Evolutionary conservation across 37 sponge, comb jelly and placozoan genomes (phyloP).

Genomic region (Halichondria panicea): DNA sequence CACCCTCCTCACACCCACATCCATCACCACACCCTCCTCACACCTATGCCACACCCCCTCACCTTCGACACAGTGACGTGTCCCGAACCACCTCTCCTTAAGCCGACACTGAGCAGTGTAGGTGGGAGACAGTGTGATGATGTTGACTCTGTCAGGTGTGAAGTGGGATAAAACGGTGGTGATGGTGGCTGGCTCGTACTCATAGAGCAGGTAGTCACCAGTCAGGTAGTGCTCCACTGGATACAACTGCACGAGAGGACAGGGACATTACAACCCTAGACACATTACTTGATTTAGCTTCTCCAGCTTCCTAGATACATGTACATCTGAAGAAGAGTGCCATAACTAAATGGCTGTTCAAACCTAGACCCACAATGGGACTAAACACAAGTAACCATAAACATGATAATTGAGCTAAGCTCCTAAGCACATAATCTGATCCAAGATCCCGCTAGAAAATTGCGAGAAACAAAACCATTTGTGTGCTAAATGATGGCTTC

Average conservation of each 20-base stretch:
- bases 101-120: conserved; percentile 11
- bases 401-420: too few species aligned
- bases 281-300: too few species aligned
- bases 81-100: conserved; percentile 67
- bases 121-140: conserved; percentile 27
- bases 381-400: too few species aligned
- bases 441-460: not conserved
- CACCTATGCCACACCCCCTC: not conserved
- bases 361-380: too few species aligned
- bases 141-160: conserved; percentile 32
- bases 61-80: conserved; percentile 55
- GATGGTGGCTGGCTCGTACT: conserved; percentile 63
- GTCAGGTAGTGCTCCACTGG: conserved; percentile 66
- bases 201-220: conserved; percentile 55
- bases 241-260: conserved; percentile 38
- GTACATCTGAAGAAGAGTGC: too few species aligned
- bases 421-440: not conserved
- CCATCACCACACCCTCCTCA: too few species aligned
- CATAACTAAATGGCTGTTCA: too few species aligned
- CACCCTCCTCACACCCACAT: too few species aligned
- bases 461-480: not conserved
- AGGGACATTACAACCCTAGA: not conserved
- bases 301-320: too few species aligned
- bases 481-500: too few species aligned
- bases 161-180: conserved; percentile 13